A percentile compares a stretch with the other conserved stretches of the same genome.
Evolutionary conservation across 2,797 vertebrate genomes (phyloP).

Genomic region (Miichthys miiuy): DNA sequence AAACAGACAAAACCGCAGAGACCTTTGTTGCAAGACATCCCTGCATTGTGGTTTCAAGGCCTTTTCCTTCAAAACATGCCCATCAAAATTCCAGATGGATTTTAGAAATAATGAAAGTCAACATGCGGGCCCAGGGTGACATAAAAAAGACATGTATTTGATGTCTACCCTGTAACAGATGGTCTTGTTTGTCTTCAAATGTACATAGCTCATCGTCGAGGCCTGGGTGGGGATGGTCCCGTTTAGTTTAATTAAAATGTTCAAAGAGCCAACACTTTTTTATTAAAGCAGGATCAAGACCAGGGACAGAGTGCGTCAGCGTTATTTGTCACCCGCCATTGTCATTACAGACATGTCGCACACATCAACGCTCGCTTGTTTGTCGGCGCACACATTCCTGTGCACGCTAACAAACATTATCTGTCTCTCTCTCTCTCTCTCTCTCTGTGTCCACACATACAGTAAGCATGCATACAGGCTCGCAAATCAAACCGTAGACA

Average conservation of each 20-base stretch:
- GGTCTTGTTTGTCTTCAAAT: conserved; percentile 84
- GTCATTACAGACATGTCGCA: conserved; percentile 71
- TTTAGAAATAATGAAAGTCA: conserved; percentile 84
- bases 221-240: conserved; percentile 80
- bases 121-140: conserved; percentile 81
- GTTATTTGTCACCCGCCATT: conserved; percentile 75
- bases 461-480: conserved; percentile 25
- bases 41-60: conserved; percentile 81
- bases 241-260: conserved; percentile 86
- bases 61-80: conserved; percentile 84
- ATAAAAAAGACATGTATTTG: conserved; percentile 82
- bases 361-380: conserved; percentile 39
- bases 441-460: conserved; percentile 39
- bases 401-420: conserved; percentile 47
- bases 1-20: conserved; percentile 84
- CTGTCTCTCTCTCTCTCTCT: background rate
- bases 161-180: conserved; percentile 85
- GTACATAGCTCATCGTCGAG: conserved; percentile 72
- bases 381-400: conserved; percentile 35
- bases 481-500: conserved; percentile 69
- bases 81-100: conserved; percentile 87
- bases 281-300: conserved; percentile 77
- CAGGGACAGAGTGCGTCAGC: conserved; percentile 74
- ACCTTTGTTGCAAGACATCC: conserved; percentile 86
- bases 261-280: conserved; percentile 79